Base-by-base conservation (phyloP, 2,113 vertebrate genomes). In the Carollia perspicillata region DNA sequence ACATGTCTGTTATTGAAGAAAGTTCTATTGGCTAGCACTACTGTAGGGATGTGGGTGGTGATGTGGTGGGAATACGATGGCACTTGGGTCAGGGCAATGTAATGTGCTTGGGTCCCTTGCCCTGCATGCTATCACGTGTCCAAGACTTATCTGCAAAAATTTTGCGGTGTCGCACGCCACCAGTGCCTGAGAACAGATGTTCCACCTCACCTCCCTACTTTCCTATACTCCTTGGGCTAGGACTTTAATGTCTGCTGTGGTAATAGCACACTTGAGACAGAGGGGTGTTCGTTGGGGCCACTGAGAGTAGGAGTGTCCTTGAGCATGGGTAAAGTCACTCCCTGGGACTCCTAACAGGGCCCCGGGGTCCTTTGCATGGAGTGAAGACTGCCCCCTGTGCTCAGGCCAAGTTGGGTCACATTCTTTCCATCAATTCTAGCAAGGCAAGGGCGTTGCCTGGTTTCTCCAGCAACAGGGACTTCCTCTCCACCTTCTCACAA, bases 391-490 rank as follows among this genome's bases (percentile, higher is more conserved):
- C 37, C 49, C 3, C 33, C 44, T 10, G 13, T 2, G 2, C 72
- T 68, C 0, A 0, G 74, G 37, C 18, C 37, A 10, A 2, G 23
- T 0, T 14, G 49, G 28, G 81, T 30, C 30, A 28, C 2, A 1
- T 33, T 12, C 13, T 37, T 68, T 22, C 49, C 33, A 2, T 35
- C 35, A 4, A 44, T 23, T 65, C 51, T 3, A 33, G 30, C 85
- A 49, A 47, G 8, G 0, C 79, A 28, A 33, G 8, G 0, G 22
- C 30, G 51, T 18, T 1, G 5, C 35, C 53, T 4, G 4, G 6
- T 68, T 83, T 33, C 71, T 74, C 37, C n/a, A 33, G 40, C n/a
- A 33, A 20, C 12, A 23, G 53, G 14, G 22, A 5, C 49, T 47
- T 79, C 16, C 80, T 40, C 35, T 60, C 49, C 12, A 16, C n/a